Evolutionary conservation across 2,113 vertebrate species (phyloP), one percentile per base, ranked within the genome.

Genomic region (Candoia aspera): DNA sequence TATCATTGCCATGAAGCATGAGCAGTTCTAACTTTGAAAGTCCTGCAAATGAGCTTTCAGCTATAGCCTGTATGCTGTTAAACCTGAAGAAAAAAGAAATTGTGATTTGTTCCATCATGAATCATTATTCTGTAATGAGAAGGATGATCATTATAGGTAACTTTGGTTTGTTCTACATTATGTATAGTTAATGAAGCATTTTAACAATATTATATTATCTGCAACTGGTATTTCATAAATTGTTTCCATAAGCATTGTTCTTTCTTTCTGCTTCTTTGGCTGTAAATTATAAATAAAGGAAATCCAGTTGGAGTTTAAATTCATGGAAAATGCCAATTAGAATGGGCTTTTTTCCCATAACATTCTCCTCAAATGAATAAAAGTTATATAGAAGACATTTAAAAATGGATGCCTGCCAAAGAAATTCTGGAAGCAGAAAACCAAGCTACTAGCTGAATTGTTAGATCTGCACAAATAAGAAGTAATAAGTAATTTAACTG

Each of bases 1-100:
- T 97, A 92, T 99, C 97, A 49, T 99, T 99, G 23, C 99, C 98
- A 59, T 99, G 99, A 42, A 99, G 93, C 98, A 99, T 98, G 2
- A 99, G 98, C 10, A 99, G 96, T 95, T 99, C 98, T 93, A 99
- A 93, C 95, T 98, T 98, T 87, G 94, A 95, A 91, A 99, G 96
- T 46, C 98, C 98, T 13, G 96, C 93, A 91, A 99, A 98, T 0
- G 98, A 98, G 68, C 94, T 95, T 33, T 97, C 97, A 0, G 97
- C 96, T 93, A 99, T 91, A 24, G 95, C 95, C 91, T 97, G 97
- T 88, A 99, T 99, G 89, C 98, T 98, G 95, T 99, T 99, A 93
- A 99, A 99, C 94, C 99, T 99, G 90, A 0, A 1, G 92, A 86
- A 95, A 92, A 91, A 94, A 90, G 8, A 62, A 0, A 46, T 68